These are phyloP conservation scores for Coccyzus lansbergi DNA, from an alignment of 2,797 vertebrate species.

Conservation along the genomic window DNA sequence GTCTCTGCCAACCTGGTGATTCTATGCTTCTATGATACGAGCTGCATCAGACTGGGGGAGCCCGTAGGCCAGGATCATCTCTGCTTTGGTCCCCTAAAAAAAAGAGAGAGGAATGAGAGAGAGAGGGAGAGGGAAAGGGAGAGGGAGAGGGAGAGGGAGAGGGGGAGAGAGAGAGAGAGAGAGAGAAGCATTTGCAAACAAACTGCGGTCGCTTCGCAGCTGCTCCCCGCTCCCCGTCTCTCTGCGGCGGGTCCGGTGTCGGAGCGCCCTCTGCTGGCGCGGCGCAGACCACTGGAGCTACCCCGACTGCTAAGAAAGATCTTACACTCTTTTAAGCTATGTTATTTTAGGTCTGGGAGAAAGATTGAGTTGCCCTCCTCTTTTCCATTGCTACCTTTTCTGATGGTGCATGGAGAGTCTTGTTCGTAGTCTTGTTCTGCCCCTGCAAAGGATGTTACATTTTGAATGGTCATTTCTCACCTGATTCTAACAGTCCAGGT, in stretches of 20 bases:
- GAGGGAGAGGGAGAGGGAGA: no score
- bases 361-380: background rate
- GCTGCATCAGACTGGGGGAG: background rate
- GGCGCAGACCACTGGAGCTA: no score
- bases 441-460: background rate
- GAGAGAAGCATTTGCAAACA: no score
- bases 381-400: fast-evolving
- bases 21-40: background rate
- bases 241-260: no score
- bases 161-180: no score
- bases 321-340: background rate
- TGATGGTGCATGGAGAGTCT: background rate
- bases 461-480: background rate
- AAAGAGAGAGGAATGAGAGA: no score
- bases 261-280: no score
- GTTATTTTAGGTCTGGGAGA: background rate
- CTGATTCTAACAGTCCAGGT: background rate
- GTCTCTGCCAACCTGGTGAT: no score
- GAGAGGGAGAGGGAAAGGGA: no score
- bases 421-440: background rate
- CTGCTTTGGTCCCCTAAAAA: fast-evolving
- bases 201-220: no score
- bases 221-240: no score
- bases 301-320: no score
- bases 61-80: fast-evolving